Evolutionary conservation across 2,797 vertebrate genomes (phyloP).

Genomic region (Thalassophryne amazonica): DNA sequence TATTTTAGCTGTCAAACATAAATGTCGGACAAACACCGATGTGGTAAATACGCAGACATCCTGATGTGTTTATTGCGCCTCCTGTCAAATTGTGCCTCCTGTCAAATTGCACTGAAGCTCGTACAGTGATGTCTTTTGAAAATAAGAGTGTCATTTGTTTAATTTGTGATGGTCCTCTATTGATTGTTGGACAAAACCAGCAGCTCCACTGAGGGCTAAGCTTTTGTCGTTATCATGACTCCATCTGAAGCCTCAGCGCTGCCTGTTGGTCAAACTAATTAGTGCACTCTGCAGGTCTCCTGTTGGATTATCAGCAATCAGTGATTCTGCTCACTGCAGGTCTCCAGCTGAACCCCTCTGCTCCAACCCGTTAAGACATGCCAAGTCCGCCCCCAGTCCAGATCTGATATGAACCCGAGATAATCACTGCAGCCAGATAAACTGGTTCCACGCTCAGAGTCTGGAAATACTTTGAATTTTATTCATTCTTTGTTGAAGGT

Average conservation of each 20-base stretch:
- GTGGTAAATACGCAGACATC: constrained; percentile 53
- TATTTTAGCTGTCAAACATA: constrained; percentile 70
- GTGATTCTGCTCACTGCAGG: constrained; percentile 4
- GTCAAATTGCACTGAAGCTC: constrained; percentile 28
- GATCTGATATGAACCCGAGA: too few species aligned
- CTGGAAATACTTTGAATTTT: too few species aligned
- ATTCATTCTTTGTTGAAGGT: too few species aligned
- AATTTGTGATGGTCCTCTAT: constrained; percentile 40
- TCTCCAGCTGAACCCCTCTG: constrained; percentile 2
- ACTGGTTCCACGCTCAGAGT: too few species aligned
- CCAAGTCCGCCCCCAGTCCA: not conserved
- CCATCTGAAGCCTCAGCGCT: constrained; percentile 21
- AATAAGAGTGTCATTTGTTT: constrained; percentile 48
- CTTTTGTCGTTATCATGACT: constrained; percentile 43
- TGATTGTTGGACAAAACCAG: constrained; percentile 53
- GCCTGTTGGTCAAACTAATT: constrained; percentile 38
- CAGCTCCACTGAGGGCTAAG: constrained; percentile 55
- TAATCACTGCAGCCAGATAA: too few species aligned
- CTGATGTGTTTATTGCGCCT: constrained; percentile 48
- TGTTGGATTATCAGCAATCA: constrained; percentile 14
- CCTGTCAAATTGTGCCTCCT: constrained; percentile 35
- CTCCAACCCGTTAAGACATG: not conserved
- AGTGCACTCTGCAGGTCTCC: constrained; percentile 22
- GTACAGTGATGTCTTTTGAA: constrained; percentile 17
- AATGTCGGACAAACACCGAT: constrained; percentile 56